Conservation (phyloP, 2,797 vertebrate species). For the Borostomias antarcticus region DNA sequence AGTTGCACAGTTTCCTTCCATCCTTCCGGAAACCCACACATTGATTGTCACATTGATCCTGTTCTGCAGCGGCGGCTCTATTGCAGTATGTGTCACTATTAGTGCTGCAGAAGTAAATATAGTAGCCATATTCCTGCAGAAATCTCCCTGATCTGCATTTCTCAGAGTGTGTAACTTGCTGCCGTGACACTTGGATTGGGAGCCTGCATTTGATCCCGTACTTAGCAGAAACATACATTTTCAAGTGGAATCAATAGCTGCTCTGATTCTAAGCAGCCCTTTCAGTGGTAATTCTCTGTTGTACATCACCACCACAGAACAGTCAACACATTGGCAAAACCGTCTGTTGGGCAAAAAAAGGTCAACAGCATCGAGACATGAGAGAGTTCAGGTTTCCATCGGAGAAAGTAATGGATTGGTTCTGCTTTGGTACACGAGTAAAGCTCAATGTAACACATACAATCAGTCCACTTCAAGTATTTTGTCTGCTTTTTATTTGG, state of each 20-base stretch:
- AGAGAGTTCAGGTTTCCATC: no score
- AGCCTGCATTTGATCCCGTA: neutral
- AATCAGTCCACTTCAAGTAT: no score
- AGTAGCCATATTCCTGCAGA: neutral
- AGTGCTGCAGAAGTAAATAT: neutral
- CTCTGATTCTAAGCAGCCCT: neutral
- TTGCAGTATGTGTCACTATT: constrained; percentile 16
- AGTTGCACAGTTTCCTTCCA: constrained; percentile 52
- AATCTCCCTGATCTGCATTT: neutral
- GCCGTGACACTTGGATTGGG: neutral
- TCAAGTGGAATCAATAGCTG: neutral
- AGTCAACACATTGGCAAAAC: neutral
- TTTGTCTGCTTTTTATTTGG: no score
- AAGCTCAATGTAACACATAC: no score
- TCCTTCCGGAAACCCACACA: constrained; percentile 56
- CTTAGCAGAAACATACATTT: constrained; percentile 5
- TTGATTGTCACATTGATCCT: constrained; percentile 44
- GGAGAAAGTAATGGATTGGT: no score
- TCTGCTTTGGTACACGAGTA: no score
- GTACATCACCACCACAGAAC: neutral
- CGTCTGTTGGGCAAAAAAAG: neutral
- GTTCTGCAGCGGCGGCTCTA: constrained; percentile 25
- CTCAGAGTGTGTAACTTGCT: neutral
- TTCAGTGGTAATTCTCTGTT: neutral
- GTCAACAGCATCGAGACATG: no score